Evolutionary conservation across 2,797 vertebrate genomes (phyloP).

Genomic region (Melanotaenia parkinsoni): DNA sequence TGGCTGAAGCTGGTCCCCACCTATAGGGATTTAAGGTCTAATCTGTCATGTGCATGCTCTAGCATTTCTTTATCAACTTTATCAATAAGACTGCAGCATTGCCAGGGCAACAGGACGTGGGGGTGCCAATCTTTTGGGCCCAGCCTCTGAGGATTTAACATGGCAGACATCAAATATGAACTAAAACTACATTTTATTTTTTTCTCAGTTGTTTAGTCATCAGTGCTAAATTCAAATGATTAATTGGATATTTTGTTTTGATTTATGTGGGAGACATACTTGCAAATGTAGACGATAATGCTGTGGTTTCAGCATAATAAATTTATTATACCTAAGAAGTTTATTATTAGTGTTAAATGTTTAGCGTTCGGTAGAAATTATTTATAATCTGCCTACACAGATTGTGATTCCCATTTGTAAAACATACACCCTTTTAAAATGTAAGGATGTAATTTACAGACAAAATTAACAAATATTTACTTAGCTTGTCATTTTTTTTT

Average conservation of each 20-base stretch:
- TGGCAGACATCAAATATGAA: constrained; percentile 11
- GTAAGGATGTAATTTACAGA: no score
- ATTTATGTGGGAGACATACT: no score
- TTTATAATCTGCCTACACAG: not conserved
- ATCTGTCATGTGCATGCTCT: constrained; percentile 78
- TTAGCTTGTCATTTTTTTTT: no score
- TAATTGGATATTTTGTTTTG: not conserved
- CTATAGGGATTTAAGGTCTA: constrained; percentile 69
- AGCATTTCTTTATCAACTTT: constrained; percentile 78
- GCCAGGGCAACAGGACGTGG: constrained; percentile 52
- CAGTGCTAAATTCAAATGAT: not conserved
- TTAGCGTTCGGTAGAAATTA: not conserved
- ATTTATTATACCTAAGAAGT: not conserved
- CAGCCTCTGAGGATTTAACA: constrained; percentile 26
- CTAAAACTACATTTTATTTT: constrained; percentile 9
- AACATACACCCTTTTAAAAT: no score
- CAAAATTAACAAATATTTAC: no score
- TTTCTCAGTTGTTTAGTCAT: not conserved
- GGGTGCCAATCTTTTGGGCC: constrained; percentile 32
- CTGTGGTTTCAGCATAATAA: not conserved
- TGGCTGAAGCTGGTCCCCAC: constrained; percentile 63
- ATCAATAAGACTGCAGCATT: constrained; percentile 73
- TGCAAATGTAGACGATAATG: not conserved
- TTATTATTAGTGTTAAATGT: not conserved
- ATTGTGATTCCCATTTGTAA: no score